Base-by-base conservation (phyloP, 2,888 invertebrate genomes). In the Leptura quadrifasciata region DNA sequence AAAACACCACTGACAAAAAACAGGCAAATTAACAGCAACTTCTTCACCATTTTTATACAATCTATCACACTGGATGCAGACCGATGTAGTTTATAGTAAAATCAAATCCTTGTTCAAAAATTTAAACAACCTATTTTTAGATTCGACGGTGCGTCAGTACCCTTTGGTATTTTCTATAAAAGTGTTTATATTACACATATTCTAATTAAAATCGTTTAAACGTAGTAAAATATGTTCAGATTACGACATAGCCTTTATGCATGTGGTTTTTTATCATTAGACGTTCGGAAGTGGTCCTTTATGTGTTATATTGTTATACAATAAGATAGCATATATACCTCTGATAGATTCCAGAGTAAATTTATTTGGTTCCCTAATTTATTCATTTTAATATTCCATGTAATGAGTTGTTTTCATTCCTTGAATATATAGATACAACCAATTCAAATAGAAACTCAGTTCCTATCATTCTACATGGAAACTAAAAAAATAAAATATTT, bases 101-200 rank as follows among this genome's bases (percentile, higher is more conserved):
- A 15, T 39, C 39, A 15, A n/a, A 47, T 47, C n/a, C 60, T 60
- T 71, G 58, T 71, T 61, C 5, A 61, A 61, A 18, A 63, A 63
- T 52, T 71, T 61, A 54, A 63, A 63, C 61, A 61, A 61, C 54
- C 61, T 71, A 71, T 47, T 52, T 54, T 18, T 71, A 71, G 71
- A 15, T 21, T 52, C 61, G n/a, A 31, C 27, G 31, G 12, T 71
- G 71, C 71, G 71, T 71, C 71, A 71, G 63, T 39, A 27, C 24
- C 61, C 67, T 54, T 55, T 55, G 60, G 70, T 47, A 60, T 61
- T 70, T 70, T 70, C 24, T 70, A 24, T 47, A 35, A 61, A 58
- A 70, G 24, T 70, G 70, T 70, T 70, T 70, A 70, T 58, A 47
- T 70, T 60, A 70, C 35, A 55, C 27, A 31, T 15, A 55, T 39